Base-by-base conservation (phyloP, 1,140 invertebrate genomes). In the Vanessa tameamea region DNA sequence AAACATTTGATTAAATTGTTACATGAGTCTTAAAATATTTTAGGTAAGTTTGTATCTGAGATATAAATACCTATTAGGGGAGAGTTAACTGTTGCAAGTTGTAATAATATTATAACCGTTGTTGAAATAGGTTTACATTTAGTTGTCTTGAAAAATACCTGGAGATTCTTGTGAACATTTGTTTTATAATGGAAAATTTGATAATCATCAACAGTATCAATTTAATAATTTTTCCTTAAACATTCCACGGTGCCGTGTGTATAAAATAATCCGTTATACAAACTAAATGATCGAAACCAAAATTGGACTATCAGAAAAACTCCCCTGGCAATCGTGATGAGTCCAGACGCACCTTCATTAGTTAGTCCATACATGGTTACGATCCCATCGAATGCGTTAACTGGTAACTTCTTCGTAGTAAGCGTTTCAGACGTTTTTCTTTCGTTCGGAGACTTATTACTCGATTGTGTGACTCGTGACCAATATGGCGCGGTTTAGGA, bases 321-420 rank as follows among this genome's bases (percentile, higher is more conserved):
- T 69, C 66, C 31, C 26, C n/a, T 47, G 68, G 66, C 43, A 50
- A 69, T 23, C 65, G 70, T 69, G 75, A 73, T 76, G 75, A 59
- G 53, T 70, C 73, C 77, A 65, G 55, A 47, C 50, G 55, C 50
- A 51, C 66, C 57, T 77, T 84, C 79, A 82, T 84, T 84, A 84
- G 78, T 73, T 55, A 31, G 31, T 53, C 82, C 80, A 69, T 83
- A 83, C 78, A 82, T 73, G 78, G 77, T 13, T n/a, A 37, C 63
- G 76, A 77, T 73, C 68, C 64, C 77, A 75, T 72, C 72, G 53
- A 11, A 37, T 57, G 66, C 66, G 66, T 69, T 26, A 55, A 69
- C 53, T 53, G 23, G 26, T 26, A 61, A 37, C 57, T 71, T 71
- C 69, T 61, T 64, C 59, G 69, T 71, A 71, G 53, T n/a, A 47